phyloP scores from a whole-genome alignment of 1,140 invertebrate genomes.

The Saccostrea glomerata region DNA sequence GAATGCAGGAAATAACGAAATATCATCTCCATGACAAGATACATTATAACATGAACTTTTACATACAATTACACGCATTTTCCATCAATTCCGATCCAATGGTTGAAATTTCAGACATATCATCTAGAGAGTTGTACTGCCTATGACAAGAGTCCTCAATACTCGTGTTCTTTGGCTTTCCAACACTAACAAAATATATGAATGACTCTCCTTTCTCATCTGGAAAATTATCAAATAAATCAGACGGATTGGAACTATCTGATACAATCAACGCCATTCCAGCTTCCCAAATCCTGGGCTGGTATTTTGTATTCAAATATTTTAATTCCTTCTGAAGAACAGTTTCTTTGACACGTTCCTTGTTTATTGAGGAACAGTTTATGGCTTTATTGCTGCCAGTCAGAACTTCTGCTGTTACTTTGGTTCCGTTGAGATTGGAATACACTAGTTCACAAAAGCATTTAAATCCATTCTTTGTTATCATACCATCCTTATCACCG shows the following conservation, averaged over 20 bases:
- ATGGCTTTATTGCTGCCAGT: neutral
- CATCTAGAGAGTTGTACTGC: neutral
- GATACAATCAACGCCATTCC: slow-evolving; percentile 2
- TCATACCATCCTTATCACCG: neutral
- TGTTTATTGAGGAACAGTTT: too few relatives aligned
- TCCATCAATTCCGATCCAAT: neutral
- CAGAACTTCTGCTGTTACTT: neutral
- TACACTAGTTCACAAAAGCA: neutral
- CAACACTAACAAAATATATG: neutral
- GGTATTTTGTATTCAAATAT: neutral
- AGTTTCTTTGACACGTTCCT: neutral
- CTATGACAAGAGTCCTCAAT: neutral
- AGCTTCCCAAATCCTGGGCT: neutral
- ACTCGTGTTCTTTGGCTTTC: neutral
- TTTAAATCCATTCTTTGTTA: neutral
- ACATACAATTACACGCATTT: neutral
- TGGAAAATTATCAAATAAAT: neutral
- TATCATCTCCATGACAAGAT: too few relatives aligned
- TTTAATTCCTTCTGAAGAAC: neutral
- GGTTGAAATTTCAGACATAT: neutral
- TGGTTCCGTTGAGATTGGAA: neutral
- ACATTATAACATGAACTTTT: neutral
- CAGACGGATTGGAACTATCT: neutral
- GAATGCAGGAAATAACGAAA: too few relatives aligned
- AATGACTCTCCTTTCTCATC: neutral